phyloP scores from a whole-genome alignment of 2,113 vertebrate species.

The Caranx ignobilis region DNA sequence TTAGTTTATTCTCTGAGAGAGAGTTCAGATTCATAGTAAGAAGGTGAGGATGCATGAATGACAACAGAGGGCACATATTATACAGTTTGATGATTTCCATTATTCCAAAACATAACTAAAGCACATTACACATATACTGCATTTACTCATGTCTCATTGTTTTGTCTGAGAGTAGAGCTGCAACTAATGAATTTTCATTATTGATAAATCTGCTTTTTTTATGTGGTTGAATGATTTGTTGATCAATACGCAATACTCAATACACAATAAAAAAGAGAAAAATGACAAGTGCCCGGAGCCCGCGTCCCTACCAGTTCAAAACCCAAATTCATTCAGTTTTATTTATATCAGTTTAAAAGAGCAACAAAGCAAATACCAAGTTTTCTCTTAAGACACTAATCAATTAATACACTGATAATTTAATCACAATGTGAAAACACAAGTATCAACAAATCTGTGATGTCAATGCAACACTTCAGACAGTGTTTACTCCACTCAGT shows the following conservation, averaged over 20 bases:
- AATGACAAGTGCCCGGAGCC: not conserved
- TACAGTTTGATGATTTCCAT: not conserved
- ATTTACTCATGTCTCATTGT: not conserved
- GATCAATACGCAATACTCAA: no score
- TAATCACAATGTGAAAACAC: not conserved
- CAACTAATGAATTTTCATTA: no score
- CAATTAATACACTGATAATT: not conserved
- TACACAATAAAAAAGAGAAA: no score
- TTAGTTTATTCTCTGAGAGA: no score
- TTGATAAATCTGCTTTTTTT: no score
- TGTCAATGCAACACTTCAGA: not conserved
- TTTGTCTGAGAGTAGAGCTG: no score
- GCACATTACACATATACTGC: not conserved
- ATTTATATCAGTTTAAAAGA: not conserved
- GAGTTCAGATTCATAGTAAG: not conserved
- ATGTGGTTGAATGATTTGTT: no score
- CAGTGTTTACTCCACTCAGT: not conserved
- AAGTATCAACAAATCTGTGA: not conserved
- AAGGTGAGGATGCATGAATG: not conserved
- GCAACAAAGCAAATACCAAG: not conserved
- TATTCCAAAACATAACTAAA: not conserved
- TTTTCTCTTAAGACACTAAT: not conserved
- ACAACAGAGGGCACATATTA: not conserved
- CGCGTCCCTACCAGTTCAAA: not conserved
- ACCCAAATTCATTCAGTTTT: not conserved